phyloP scores from a whole-genome alignment of 2,888 invertebrate genomes.

The Chloroclystis v-ata region DNA sequence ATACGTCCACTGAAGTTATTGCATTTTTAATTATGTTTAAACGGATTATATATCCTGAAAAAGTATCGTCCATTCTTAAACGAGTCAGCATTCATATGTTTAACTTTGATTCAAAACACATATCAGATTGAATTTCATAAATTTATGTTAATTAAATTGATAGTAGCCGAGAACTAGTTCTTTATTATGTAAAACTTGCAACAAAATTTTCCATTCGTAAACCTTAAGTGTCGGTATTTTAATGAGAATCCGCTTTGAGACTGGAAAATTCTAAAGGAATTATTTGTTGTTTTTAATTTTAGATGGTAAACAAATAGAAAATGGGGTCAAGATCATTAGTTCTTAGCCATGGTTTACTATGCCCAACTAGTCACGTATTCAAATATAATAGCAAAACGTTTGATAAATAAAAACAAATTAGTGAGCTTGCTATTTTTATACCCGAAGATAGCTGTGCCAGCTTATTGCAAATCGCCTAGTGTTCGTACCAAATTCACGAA shows the following conservation, averaged over 20 bases:
- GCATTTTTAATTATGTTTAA: slow-evolving; percentile 4
- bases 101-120: too few species aligned
- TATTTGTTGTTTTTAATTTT: slow-evolving; percentile 3
- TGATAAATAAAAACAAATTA: too few species aligned
- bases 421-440: too few species aligned
- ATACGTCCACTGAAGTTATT: slow-evolving; percentile 17
- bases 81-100: too few species aligned
- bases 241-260: slow-evolving; percentile 11
- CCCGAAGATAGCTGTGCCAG: too few species aligned
- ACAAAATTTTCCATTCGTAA: neutral
- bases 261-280: slow-evolving; percentile 20
- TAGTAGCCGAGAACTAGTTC: too few species aligned
- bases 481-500: too few species aligned
- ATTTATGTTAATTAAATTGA: too few species aligned
- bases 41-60: slow-evolving; percentile 1
- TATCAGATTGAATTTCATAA: too few species aligned
- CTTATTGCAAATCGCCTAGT: too few species aligned
- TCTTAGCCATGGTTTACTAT: too few species aligned
- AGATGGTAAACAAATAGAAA: slow-evolving; percentile 21
- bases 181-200: neutral
- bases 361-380: slow-evolving; percentile 3
- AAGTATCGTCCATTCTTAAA: neutral
- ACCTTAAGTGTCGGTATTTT: slow-evolving; percentile 1
- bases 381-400: too few species aligned
- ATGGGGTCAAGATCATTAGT: slow-evolving; percentile 28